phyloP scores from a whole-genome alignment of 1,140 invertebrate genomes.

The Bombus confusus region DNA sequence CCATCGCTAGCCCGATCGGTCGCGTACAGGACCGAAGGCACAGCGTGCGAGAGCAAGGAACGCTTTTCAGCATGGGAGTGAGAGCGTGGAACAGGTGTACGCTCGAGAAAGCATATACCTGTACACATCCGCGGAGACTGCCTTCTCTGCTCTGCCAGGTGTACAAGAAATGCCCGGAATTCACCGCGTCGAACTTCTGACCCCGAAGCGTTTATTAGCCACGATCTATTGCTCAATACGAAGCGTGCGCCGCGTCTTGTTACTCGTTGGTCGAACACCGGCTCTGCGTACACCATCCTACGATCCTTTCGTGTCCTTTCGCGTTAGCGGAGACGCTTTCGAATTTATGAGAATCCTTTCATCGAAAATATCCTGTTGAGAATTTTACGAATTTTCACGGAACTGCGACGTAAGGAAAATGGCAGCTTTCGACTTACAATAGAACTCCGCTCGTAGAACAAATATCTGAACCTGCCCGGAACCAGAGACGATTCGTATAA shows the following conservation, averaged over 20 bases:
- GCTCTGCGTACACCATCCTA: no score
- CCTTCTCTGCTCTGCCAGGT: slow-evolving; percentile 40
- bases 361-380: no score
- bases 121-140: slow-evolving; percentile 17
- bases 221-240: slow-evolving; percentile 51
- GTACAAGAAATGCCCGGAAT: slow-evolving; percentile 50
- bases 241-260: slow-evolving; percentile 18
- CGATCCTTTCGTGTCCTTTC: neutral
- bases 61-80: slow-evolving; percentile 43
- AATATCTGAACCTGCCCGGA: no score
- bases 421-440: no score
- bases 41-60: slow-evolving; percentile 3
- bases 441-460: no score
- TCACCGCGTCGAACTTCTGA: slow-evolving; percentile 52
- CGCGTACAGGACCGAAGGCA: slow-evolving; percentile 12
- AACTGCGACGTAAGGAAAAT: no score
- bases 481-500: neutral
- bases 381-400: neutral
- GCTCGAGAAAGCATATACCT: slow-evolving; percentile 44
- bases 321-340: no score
- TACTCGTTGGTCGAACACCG: neutral
- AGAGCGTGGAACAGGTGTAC: slow-evolving; percentile 64
- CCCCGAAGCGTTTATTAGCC: slow-evolving; percentile 53
- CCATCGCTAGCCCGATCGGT: slow-evolving; percentile 43
- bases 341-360: no score